phyloP scores from a whole-genome alignment of 2,113 vertebrate species.

The Aix galericulata region DNA sequence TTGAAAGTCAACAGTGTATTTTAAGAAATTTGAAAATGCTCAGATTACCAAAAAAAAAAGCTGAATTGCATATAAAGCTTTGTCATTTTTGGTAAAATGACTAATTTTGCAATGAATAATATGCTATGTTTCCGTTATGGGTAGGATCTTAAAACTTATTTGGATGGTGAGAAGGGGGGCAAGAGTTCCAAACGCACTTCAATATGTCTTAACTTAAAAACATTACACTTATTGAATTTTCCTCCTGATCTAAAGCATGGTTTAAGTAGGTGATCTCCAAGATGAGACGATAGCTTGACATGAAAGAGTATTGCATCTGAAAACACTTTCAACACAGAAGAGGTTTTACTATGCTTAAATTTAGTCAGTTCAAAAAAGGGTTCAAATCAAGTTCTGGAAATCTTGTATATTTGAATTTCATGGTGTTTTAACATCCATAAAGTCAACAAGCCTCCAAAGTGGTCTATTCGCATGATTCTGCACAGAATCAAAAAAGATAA shows the following conservation, averaged over 20 bases:
- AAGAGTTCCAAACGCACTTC: background rate
- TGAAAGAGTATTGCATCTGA: background rate
- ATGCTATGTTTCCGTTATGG: rapidly evolving
- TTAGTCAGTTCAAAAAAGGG: rapidly evolving
- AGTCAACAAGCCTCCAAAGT: background rate
- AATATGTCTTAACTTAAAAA: background rate
- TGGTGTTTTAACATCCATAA: background rate
- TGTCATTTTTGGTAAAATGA: background rate
- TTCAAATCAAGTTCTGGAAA: background rate
- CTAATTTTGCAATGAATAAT: background rate
- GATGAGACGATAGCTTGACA: rapidly evolving
- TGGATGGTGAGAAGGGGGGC: rapidly evolving
- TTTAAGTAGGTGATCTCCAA: background rate
- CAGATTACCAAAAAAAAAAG: background rate
- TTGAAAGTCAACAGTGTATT: background rate
- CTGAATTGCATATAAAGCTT: background rate
- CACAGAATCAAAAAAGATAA: background rate
- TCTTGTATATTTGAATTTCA: background rate
- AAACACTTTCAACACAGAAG: background rate
- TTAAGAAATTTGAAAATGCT: background rate
- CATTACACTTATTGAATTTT: background rate
- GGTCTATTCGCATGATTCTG: background rate
- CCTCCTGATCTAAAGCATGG: background rate
- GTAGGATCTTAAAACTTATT: background rate
- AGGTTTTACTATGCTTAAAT: background rate